Conservation (phyloP, 2,888 invertebrate species). For the Volucella zonaria region DNA sequence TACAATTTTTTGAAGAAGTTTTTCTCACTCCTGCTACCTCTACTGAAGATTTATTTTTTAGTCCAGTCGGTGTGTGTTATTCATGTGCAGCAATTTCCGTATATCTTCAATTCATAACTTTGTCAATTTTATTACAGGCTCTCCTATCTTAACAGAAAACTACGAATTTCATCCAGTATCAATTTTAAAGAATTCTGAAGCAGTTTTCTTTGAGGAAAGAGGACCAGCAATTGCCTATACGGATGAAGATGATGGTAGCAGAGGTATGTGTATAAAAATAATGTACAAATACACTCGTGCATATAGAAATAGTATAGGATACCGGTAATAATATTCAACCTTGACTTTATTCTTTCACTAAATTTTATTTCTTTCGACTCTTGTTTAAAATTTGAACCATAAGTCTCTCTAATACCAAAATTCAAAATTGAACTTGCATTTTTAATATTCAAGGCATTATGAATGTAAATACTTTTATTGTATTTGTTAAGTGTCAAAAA, state of each 20-base stretch:
- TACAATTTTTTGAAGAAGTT: slow-evolving; percentile 64
- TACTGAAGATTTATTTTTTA: slow-evolving; percentile 81
- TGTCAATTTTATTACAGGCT: slow-evolving; percentile 41
- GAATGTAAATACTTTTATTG: too few relatives aligned
- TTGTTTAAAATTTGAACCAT: too few relatives aligned
- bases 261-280: slow-evolving; percentile 13
- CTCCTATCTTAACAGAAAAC: slow-evolving; percentile 35
- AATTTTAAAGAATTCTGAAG: slow-evolving; percentile 53
- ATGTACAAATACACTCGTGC: background rate
- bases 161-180: slow-evolving; percentile 54
- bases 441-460: too few relatives aligned
- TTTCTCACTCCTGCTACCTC: slow-evolving; percentile 79
- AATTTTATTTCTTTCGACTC: background rate
- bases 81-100: slow-evolving; percentile 21
- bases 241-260: slow-evolving; percentile 17
- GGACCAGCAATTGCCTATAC: background rate
- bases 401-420: too few relatives aligned
- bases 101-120: background rate
- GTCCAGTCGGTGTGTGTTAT: slow-evolving; percentile 80
- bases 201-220: slow-evolving; percentile 45
- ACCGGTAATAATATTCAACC: too few relatives aligned
- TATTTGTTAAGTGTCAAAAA: too few relatives aligned
- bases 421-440: too few relatives aligned
- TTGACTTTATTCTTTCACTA: background rate
- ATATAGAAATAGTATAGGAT: too few relatives aligned